Evolutionary conservation across 1,140 invertebrate species (phyloP), one percentile per base, ranked within the genome.

Genomic region (Drosophila parabipectinata): DNA sequence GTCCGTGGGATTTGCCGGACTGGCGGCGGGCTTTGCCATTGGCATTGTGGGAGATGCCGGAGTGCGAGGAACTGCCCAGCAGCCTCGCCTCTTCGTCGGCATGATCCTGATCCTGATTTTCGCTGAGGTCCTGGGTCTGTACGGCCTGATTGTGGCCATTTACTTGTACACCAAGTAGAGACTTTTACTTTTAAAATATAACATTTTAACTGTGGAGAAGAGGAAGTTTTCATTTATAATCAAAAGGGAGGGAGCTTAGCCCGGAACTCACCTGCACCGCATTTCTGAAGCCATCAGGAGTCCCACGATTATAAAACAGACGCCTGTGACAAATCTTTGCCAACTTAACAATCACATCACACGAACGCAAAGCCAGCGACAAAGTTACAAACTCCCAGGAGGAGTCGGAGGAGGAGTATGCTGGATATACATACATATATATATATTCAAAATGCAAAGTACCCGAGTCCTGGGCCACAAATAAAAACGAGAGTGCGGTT

Each of bases 91-190:
- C 5, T 98, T 97, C 93, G 97, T 99, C 57, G 98, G 98, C 85
- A 99, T 98, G 98, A 98, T 98, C 90, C 94, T 98, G 41, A 98
- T 99, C 90, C 95, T 98, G 76, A 98, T 99, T 94, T 98, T 99
- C 93, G 98, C 98, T 90, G 98, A 99, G 94, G 98, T 98, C 83
- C 94, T 98, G 92, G 98, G 98, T 94, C 95, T 98, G 24, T 98
- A 98, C 91, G 97, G 97, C 77, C 94, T 98, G 56, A 98, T 98
- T 92, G 97, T 98, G 69, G 97, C 97, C 82, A 96, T 98, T 85
- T 98, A 97, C 93, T 93, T 98, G 79, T 97, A 96, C 88, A 95
- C 96, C 75, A 97, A 96, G 92, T 93, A 60, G 62, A 39, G 8
- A 44, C 41, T 41, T 14, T 14, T 18, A 44, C 8, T 44, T 44